Percentiles rank a stretch among this genome's conserved stretches.
Evolutionary conservation across 2,888 invertebrate species (phyloP).

Genomic region (Aspidiotus destructor): DNA sequence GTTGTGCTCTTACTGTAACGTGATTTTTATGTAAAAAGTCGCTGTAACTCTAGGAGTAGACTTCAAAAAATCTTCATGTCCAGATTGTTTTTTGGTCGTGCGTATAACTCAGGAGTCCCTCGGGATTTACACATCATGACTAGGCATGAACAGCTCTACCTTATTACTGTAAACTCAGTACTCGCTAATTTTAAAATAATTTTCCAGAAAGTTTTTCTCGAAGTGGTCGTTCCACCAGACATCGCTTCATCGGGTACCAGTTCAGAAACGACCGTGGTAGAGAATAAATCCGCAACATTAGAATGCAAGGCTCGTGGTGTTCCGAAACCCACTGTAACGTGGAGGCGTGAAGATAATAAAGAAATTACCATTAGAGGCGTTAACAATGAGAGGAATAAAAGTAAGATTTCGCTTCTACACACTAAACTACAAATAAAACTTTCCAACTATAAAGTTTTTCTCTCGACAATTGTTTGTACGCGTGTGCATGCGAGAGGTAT

Average conservation of each 20-base stretch:
- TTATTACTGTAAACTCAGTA: too few species aligned
- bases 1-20: too few species aligned
- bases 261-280: constrained; percentile 90
- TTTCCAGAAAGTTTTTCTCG: constrained; percentile 67
- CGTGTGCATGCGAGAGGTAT: too few species aligned
- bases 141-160: too few species aligned
- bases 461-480: too few species aligned
- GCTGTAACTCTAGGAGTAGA: too few species aligned
- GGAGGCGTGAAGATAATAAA: constrained; percentile 77
- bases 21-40: too few species aligned
- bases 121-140: too few species aligned
- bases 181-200: background rate
- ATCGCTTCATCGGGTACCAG: constrained; percentile 82
- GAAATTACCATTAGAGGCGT: constrained; percentile 68
- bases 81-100: too few species aligned
- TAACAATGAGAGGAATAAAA: constrained; percentile 54
- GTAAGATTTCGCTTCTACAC: constrained; percentile 42
- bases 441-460: background rate
- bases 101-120: too few species aligned
- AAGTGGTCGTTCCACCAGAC: constrained; percentile 85
- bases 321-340: constrained; percentile 73
- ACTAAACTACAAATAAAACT: background rate
- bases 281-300: constrained; percentile 77
- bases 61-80: too few species aligned
- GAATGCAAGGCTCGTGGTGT: constrained; percentile 76